These are phyloP conservation scores for Mya arenaria DNA, from an alignment of 1,140 invertebrate genomes.

Conservation along the genomic window DNA sequence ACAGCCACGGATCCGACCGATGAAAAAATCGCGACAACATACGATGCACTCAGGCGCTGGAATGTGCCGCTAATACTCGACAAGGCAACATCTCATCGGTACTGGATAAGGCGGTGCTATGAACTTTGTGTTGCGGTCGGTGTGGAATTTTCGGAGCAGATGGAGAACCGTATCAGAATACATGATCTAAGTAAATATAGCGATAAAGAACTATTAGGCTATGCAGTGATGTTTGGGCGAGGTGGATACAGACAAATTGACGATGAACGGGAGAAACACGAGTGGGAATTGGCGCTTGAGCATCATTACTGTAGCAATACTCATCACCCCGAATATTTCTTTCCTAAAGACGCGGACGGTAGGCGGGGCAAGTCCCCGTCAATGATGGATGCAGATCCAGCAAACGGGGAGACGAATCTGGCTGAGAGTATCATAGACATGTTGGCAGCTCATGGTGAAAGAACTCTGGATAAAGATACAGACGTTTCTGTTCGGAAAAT, in stretches of 20 bases:
- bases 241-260: conserved; percentile 34
- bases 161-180: background rate
- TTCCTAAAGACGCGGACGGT: background rate
- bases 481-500: conserved; percentile 34
- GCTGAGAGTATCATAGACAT: conserved; percentile 49
- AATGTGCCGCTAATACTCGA: conserved; percentile 24
- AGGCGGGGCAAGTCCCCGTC: conserved; percentile 6
- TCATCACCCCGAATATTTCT: conserved; percentile 56
- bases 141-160: conserved; percentile 33
- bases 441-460: conserved; percentile 43
- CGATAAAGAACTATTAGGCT: conserved; percentile 38
- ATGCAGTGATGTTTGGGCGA: conserved; percentile 49
- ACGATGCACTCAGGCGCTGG: conserved; percentile 5
- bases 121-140: conserved; percentile 26
- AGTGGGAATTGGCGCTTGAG: conserved; percentile 40
- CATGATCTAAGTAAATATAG: conserved; percentile 54
- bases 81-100: conserved; percentile 22
- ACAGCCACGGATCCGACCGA: background rate
- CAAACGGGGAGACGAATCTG: conserved; percentile 6
- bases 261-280: conserved; percentile 25
- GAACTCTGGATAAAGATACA: conserved; percentile 12
- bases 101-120: conserved; percentile 18
- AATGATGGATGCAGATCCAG: background rate
- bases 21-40: background rate
- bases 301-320: conserved; percentile 42